Evolutionary conservation across 1,140 invertebrate species (phyloP).

Genomic region (Sminthurides bifidus): DNA sequence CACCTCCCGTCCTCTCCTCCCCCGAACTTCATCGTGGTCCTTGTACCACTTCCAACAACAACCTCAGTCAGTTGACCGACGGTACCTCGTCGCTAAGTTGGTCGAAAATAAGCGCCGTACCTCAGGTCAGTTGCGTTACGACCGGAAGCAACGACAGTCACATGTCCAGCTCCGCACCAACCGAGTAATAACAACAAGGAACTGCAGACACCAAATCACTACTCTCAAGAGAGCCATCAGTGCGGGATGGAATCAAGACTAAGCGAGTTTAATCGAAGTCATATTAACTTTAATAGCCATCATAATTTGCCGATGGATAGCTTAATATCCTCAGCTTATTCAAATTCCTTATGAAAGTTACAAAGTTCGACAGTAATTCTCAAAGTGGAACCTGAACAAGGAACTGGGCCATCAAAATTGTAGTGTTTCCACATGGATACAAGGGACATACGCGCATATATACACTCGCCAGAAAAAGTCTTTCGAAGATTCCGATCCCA

Average conservation of each 20-base stretch:
- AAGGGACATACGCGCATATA: no score
- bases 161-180: no score
- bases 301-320: slow-evolving; percentile 25
- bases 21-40: neutral
- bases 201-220: no score
- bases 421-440: no score
- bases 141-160: neutral
- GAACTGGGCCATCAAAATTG: no score
- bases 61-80: neutral
- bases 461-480: no score
- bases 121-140: neutral
- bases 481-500: no score
- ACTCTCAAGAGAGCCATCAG: slow-evolving; percentile 18
- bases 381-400: no score
- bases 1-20: neutral
- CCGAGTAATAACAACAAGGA: no score
- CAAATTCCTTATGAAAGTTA: slow-evolving; percentile 9
- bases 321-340: slow-evolving; percentile 25
- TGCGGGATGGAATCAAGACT: slow-evolving; percentile 23
- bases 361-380: no score
- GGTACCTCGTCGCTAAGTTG: neutral
- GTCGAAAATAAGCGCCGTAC: neutral
- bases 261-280: slow-evolving; percentile 12
- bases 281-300: slow-evolving; percentile 10
- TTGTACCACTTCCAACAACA: neutral